Evolutionary conservation across 1,140 invertebrate species (phyloP), one percentile per base, ranked within the genome.

Genomic region (Anoplolepis gracilipes): DNA sequence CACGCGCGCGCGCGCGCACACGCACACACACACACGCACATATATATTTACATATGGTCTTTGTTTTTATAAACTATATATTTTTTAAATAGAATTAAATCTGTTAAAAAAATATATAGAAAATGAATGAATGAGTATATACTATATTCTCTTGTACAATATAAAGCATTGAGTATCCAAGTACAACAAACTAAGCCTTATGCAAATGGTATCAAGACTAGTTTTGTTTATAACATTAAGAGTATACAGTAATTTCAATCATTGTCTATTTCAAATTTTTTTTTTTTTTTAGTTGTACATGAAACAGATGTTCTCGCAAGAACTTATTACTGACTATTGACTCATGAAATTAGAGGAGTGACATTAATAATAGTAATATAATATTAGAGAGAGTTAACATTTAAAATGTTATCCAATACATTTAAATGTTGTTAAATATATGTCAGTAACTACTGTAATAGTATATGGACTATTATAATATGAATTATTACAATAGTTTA

Each of bases 21-120:
- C n/a, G n/a, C n/a, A n/a, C n/a, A n/a, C n/a, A n/a, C n/a, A n/a
- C n/a, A n/a, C n/a, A n/a, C n/a, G n/a, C n/a, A n/a, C n/a, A n/a
- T n/a, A n/a, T n/a, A n/a, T n/a, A n/a, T n/a, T n/a, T n/a, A n/a
- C n/a, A n/a, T n/a, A n/a, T n/a, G n/a, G n/a, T n/a, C n/a, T n/a
- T n/a, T n/a, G n/a, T n/a, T n/a, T n/a, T n/a, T 11, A 22, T n/a
- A n/a, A 10, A 72, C 11, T 36, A 11, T 22, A 36, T 22, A 55
- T 22, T 72, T 73, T 57, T 49, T 16, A 11, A 73, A 57, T 36
- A 49, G 67, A 30, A 36, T 73, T 13, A 13, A 75, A 59, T 75
- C n/a, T 55, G 53, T 55, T 75, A 75, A 75, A 75, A 75, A 75
- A 39, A 75, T 75, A 73, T 55, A 55, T 33, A 36, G 25, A 6